phyloP scores from a whole-genome alignment of 2,113 vertebrate genomes.

The Nymphicus hollandicus region DNA sequence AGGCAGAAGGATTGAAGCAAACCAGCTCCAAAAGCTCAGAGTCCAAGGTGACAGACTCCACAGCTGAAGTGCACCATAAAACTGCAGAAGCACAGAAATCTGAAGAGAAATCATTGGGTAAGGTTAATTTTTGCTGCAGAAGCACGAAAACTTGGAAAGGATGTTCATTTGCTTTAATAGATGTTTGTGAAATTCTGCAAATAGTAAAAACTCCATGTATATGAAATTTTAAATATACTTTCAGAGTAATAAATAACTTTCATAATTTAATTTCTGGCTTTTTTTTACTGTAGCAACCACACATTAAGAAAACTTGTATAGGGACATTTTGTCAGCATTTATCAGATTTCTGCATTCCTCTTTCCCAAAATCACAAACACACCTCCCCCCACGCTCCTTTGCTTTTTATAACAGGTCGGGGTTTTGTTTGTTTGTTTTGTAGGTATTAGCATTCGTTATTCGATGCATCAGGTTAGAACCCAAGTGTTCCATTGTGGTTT shows the following conservation, averaged over 20 bases:
- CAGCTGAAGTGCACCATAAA: slow-evolving; percentile 75
- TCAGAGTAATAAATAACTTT: background rate
- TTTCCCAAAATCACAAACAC: background rate
- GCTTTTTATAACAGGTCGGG: background rate
- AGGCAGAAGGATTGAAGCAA: slow-evolving; percentile 80
- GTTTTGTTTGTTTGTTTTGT: background rate
- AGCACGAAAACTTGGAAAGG: background rate
- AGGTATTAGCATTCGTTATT: background rate
- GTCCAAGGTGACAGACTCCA: slow-evolving; percentile 69
- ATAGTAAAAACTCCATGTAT: background rate
- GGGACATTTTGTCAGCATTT: background rate
- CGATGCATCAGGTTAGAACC: background rate
- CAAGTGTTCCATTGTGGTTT: background rate
- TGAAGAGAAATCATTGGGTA: slow-evolving; percentile 88
- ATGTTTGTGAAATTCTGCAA: background rate
- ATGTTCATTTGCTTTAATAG: background rate
- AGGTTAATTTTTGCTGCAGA: slow-evolving; percentile 15
- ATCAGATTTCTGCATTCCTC: background rate
- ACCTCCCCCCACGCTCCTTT: background rate
- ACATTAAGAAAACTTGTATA: background rate
- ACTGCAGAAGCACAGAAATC: slow-evolving; percentile 77
- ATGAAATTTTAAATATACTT: background rate
- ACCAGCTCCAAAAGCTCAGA: slow-evolving; percentile 70
- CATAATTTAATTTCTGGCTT: background rate
- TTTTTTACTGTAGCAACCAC: background rate